A percentile compares a stretch with the other conserved stretches of the same genome.
phyloP scores from a whole-genome alignment of 2,888 invertebrate species.

The Lithosia quadra region DNA sequence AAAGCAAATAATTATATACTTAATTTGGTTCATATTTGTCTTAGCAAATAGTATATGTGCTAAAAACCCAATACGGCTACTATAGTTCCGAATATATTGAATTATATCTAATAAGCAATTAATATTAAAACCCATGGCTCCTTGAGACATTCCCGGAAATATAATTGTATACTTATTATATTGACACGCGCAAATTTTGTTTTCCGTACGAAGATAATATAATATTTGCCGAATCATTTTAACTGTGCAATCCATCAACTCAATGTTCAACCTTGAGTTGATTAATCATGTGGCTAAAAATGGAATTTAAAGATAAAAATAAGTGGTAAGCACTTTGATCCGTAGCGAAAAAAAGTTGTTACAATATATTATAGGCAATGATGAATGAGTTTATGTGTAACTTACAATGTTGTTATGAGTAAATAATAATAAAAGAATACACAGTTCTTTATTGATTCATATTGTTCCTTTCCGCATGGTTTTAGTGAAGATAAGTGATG shows the following conservation, averaged over 20 bases:
- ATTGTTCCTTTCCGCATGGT: no score
- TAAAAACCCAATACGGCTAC: not conserved
- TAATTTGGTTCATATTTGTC: no score
- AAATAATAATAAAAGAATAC: not conserved
- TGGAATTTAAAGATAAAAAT: not conserved
- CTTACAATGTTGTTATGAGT: not conserved
- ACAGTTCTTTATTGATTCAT: not conserved
- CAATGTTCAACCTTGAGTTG: not conserved
- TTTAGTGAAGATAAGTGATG: no score
- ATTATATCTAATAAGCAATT: not conserved
- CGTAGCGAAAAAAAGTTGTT: not conserved
- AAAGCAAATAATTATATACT: no score
- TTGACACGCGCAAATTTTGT: not conserved
- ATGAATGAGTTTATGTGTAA: not conserved
- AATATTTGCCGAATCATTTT: constrained; percentile 5
- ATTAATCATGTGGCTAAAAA: not conserved
- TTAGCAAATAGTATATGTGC: not conserved
- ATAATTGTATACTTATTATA: no score
- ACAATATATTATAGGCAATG: not conserved
- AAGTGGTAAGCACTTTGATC: constrained; percentile 2
- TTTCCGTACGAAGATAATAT: not conserved
- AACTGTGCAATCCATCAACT: not conserved
- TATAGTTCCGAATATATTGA: not conserved
- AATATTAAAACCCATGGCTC: not conserved
- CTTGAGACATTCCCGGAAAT: not conserved